Base-by-base conservation (phyloP, 2,797 vertebrate species). In the Tympanoctomys barrerae region DNA sequence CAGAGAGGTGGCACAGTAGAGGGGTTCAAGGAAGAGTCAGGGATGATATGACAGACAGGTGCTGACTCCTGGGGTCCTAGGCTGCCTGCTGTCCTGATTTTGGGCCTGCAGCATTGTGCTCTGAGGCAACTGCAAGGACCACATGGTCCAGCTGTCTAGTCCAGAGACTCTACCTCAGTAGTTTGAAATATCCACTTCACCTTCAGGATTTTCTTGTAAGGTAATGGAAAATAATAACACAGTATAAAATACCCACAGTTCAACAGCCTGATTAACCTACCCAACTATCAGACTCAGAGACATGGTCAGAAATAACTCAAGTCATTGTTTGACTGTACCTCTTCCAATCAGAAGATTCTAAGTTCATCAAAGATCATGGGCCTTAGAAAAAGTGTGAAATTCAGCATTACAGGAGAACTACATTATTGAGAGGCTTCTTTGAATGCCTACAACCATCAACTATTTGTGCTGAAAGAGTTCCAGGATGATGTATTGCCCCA, bases 171-270 rank as follows among this genome's bases (percentile, higher is more conserved):
- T 42, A 18, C 31, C 68, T 94, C 54, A 18, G 78, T 57, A 46
- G 54, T 80, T 87, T 39, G 91, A 91, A 88, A 89, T 3, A 88
- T 11, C 8, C 10, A 5, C 64, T 87, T 64, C 46, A 49, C 49
- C 36, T 84, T 89, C 36, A 87, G 80, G 77, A 70, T 82, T 94
- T 97, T 81, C 83, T 57, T 78, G 83, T 77, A 81, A 92, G 57
- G 64, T 80, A 93, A 77, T 36, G 11, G 59, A 49, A 95, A 89
- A 33, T 73, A 36, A 24, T 83, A 86, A 68, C 28, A 19, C 18
- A n/a, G 1, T 13, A 4, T 64, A 59, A 92, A 89, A 91, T 77
- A 10, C 5, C 28, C n/a, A 26, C 33, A 81, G 62, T 3, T 66
- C 39, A 84, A 33, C 10, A 92, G 54, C 7, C 16, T 52, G 8